A percentile compares a stretch with the other conserved stretches of the same genome.
These are phyloP conservation scores for Canis aureus DNA, from an alignment of 2,113 vertebrate species.

Conservation along the genomic window DNA sequence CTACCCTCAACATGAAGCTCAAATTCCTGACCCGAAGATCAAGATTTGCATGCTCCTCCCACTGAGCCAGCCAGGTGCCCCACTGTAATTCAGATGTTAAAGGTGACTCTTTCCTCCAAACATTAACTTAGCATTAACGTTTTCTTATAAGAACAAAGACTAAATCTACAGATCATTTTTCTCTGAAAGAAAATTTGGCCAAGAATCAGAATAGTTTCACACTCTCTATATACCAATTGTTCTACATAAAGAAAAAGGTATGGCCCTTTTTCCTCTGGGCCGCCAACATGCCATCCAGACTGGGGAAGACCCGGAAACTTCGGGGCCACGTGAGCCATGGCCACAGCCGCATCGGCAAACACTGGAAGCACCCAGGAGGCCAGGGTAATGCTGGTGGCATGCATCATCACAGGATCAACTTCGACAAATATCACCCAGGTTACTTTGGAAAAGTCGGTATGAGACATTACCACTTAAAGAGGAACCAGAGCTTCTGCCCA, in stretches of 20 bases:
- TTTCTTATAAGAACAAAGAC: background rate
- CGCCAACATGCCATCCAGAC: too few species aligned
- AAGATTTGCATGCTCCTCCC: background rate
- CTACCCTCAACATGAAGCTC: background rate
- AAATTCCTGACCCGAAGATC: background rate
- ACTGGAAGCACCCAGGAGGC: too few species aligned
- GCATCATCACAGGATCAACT: too few species aligned
- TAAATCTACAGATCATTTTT: background rate
- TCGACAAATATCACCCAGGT: too few species aligned
- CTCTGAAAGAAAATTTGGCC: constrained; percentile 4
- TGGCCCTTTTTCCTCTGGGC: too few species aligned
- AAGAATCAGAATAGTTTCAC: background rate
- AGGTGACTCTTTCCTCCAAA: background rate
- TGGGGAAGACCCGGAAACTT: too few species aligned
- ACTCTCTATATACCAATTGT: background rate
- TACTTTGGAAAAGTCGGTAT: too few species aligned
- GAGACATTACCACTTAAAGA: too few species aligned
- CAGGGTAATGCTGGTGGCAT: too few species aligned
- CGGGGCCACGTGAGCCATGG: too few species aligned
- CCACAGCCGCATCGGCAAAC: too few species aligned
- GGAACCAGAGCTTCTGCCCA: too few species aligned
- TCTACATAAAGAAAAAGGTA: background rate
- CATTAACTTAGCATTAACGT: background rate
- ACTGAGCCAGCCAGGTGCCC: background rate
- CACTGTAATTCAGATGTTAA: background rate